Percentiles rank a stretch among this genome's conserved stretches.
phyloP scores from a whole-genome alignment of 2,113 vertebrate species.

The Notarius quadriscutis region DNA sequence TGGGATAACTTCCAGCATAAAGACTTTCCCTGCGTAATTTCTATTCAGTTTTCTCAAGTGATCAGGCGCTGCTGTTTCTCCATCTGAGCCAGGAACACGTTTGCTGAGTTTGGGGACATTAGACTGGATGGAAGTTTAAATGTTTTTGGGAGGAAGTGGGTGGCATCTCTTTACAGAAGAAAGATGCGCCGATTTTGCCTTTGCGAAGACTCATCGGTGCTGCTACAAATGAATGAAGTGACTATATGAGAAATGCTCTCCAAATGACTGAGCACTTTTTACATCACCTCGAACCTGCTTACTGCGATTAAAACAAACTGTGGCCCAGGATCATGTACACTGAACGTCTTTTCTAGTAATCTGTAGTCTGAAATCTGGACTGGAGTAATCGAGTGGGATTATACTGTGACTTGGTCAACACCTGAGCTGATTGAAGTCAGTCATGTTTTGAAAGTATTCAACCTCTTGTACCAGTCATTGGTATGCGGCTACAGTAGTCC shows the following conservation, averaged over 20 bases:
- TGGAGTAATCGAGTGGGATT: background rate
- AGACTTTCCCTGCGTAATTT: conserved; percentile 48
- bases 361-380: background rate
- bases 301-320: background rate
- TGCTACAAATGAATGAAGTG: conserved; percentile 21
- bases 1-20: conserved; percentile 63
- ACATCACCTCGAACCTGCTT: background rate
- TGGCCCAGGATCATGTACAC: background rate
- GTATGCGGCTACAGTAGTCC: conserved; percentile 24
- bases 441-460: conserved; percentile 27
- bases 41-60: conserved; percentile 9
- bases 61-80: conserved; percentile 40
- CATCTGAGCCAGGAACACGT: background rate
- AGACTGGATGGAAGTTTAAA: background rate
- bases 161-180: background rate
- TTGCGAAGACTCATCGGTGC: background rate
- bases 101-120: conserved; percentile 17
- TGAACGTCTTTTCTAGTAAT: background rate
- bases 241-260: conserved; percentile 32
- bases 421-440: background rate
- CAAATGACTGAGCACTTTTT: background rate
- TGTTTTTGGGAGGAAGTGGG: background rate
- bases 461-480: background rate
- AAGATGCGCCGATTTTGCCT: background rate
- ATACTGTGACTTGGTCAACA: background rate